Percentiles rank a stretch among this genome's conserved stretches.
phyloP scores from a whole-genome alignment of 2,797 vertebrate genomes.

The Tolypeutes matacus region DNA sequence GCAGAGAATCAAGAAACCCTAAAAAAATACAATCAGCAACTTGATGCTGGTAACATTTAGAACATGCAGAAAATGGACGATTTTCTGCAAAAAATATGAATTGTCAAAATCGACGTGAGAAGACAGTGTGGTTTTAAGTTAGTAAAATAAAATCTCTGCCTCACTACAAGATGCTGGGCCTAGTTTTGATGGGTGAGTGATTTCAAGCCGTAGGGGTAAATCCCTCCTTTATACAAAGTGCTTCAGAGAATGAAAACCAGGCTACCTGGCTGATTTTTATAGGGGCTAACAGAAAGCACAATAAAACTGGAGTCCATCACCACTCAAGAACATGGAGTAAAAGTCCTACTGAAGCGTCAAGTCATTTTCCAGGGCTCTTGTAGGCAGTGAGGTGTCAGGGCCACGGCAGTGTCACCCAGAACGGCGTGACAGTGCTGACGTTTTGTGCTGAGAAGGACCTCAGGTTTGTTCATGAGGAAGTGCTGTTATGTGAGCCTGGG shows the following conservation, averaged over 20 bases:
- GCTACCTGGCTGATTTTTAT: neutral
- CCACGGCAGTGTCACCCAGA: neutral
- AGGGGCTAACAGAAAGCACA: neutral
- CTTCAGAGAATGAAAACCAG: neutral
- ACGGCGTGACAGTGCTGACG: fast-evolving
- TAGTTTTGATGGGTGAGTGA: neutral
- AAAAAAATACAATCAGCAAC: no score
- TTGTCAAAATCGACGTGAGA: no score
- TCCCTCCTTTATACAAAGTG: neutral
- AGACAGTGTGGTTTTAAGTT: neutral
- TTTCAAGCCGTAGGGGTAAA: neutral
- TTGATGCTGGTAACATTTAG: no score
- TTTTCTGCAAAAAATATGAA: no score
- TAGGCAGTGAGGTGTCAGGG: neutral
- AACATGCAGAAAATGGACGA: no score
- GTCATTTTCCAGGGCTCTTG: no score
- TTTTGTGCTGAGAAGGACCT: neutral
- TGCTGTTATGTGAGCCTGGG: neutral
- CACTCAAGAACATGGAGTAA: no score
- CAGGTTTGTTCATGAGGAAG: neutral
- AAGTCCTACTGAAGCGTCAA: neutral
- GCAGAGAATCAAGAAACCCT: neutral
- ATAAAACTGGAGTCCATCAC: no score
- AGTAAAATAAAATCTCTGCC: neutral
- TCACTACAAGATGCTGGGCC: neutral